These are phyloP conservation scores for Cotesia typhae DNA, from an alignment of 1,140 invertebrate species.

Conservation along the genomic window DNA sequence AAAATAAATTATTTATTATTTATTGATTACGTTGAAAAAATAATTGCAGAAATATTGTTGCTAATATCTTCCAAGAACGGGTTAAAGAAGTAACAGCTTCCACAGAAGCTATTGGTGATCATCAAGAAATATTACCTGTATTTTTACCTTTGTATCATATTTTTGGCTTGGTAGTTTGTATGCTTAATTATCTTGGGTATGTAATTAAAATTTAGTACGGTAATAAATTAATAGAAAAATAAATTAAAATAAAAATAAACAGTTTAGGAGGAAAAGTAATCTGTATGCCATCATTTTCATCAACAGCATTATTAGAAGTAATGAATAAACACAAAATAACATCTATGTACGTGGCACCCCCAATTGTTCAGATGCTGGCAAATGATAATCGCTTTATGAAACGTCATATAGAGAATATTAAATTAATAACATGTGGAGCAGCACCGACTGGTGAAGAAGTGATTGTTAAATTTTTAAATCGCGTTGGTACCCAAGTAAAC, in stretches of 20 bases:
- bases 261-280: slow-evolving; percentile 72
- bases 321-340: slow-evolving; percentile 68
- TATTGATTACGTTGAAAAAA: neutral
- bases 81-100: slow-evolving; percentile 7
- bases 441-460: slow-evolving; percentile 74
- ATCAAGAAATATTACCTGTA: slow-evolving; percentile 69
- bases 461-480: slow-evolving; percentile 68
- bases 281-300: slow-evolving; percentile 75
- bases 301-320: slow-evolving; percentile 67
- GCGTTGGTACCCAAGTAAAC: slow-evolving; percentile 47
- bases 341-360: slow-evolving; percentile 70
- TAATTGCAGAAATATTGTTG: slow-evolving; percentile 63
- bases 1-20: neutral
- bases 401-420: slow-evolving; percentile 68
- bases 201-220: neutral
- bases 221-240: neutral
- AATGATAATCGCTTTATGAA: slow-evolving; percentile 70
- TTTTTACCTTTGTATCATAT: slow-evolving; percentile 86
- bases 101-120: slow-evolving; percentile 53
- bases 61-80: slow-evolving; percentile 61
- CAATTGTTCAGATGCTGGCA: slow-evolving; percentile 75
- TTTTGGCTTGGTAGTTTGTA: slow-evolving; percentile 72
- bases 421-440: slow-evolving; percentile 72
- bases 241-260: neutral
- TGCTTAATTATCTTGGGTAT: slow-evolving; percentile 66